phyloP scores from a whole-genome alignment of 1,140 invertebrate species.

The Brachionus rubens region DNA sequence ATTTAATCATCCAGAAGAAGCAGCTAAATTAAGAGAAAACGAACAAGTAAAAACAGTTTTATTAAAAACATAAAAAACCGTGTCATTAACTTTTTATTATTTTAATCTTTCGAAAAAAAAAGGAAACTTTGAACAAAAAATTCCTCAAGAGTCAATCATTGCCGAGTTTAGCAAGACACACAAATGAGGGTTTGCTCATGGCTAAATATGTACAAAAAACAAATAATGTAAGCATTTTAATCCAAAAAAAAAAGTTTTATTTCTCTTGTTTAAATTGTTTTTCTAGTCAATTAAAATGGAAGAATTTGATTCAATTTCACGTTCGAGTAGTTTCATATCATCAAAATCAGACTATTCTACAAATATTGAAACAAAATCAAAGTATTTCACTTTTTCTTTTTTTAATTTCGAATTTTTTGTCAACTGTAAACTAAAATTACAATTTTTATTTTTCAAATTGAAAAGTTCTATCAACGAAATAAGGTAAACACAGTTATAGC shows the following conservation, averaged over 20 bases:
- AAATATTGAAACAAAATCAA: neutral
- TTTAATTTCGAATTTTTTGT: slow-evolving; percentile 8
- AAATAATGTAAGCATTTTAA: slow-evolving; percentile 43
- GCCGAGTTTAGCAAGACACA: slow-evolving; percentile 4
- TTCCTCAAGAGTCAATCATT: slow-evolving; percentile 43
- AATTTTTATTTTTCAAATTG: neutral
- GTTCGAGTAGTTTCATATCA: slow-evolving; percentile 36
- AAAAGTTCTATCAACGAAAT: slow-evolving; percentile 15
- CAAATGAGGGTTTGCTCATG: slow-evolving; percentile 34
- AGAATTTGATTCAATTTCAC: slow-evolving; percentile 31
- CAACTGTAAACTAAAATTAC: too few relatives aligned
- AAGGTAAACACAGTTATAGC: neutral
- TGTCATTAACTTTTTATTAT: too few relatives aligned
- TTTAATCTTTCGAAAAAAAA: neutral
- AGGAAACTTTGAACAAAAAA: slow-evolving; percentile 30
- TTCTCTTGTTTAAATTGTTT: neutral
- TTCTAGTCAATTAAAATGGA: slow-evolving; percentile 35
- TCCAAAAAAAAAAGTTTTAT: neutral
- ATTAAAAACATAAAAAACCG: too few relatives aligned
- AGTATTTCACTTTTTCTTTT: neutral
- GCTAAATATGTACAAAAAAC: slow-evolving; percentile 29
- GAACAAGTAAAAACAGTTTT: slow-evolving; percentile 27
- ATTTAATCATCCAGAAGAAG: slow-evolving; percentile 85
- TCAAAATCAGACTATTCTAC: slow-evolving; percentile 35
- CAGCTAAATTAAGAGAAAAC: slow-evolving; percentile 70